Percentiles rank a stretch among this genome's conserved stretches.
Conservation (phyloP, 2,113 vertebrate species). For the Neodon shergylaensis region DNA sequence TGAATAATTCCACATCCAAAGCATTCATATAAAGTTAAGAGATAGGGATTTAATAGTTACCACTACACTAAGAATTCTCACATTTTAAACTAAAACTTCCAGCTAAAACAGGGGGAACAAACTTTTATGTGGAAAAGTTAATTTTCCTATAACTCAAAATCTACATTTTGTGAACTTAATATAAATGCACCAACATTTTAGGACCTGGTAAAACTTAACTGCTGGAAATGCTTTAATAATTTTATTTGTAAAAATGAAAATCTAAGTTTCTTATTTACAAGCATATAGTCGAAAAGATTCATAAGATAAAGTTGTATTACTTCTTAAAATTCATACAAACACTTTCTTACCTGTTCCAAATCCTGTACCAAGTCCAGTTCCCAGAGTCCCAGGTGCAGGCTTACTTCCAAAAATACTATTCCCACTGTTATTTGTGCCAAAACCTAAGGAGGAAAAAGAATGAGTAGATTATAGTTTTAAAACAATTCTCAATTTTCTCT, state of each 20-base stretch:
- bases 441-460: slow-evolving; percentile 86
- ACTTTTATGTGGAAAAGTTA: background rate
- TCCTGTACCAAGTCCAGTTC: slow-evolving; percentile 90
- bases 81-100: slow-evolving; percentile 15
- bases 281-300: background rate
- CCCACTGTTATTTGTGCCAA: slow-evolving; percentile 89
- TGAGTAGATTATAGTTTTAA: slow-evolving; percentile 35
- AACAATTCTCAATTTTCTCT: slow-evolving; percentile 21
- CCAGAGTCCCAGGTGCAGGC: slow-evolving; percentile 90
- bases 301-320: background rate
- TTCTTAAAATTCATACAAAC: background rate
- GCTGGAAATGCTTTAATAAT: background rate
- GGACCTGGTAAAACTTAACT: slow-evolving; percentile 7
- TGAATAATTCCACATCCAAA: slow-evolving; percentile 38
- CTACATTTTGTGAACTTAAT: background rate
- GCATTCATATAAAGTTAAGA: background rate
- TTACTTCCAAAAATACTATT: slow-evolving; percentile 95
- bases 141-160: background rate
- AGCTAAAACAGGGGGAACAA: slow-evolving; percentile 8
- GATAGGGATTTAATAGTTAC: background rate
- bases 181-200: background rate
- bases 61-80: background rate
- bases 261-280: slow-evolving; percentile 15
- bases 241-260: slow-evolving; percentile 43
- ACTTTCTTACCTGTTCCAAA: slow-evolving; percentile 92